Conservation (phyloP, 2,888 invertebrate species). For the Volucella zonaria region DNA sequence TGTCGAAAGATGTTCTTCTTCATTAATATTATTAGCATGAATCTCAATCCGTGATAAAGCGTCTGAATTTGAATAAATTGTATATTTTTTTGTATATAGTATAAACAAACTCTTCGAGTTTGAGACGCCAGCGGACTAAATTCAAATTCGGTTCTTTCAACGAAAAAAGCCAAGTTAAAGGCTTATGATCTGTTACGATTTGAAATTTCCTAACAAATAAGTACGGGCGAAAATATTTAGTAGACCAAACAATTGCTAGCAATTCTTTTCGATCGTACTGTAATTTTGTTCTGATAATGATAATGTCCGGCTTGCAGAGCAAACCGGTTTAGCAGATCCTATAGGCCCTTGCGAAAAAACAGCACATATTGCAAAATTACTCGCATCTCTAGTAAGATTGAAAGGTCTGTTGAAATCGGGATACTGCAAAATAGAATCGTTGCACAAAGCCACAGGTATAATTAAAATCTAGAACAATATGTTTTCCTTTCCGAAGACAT, state of each 20-base stretch:
- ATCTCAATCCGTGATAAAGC: constrained; percentile 17
- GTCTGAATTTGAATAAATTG: constrained; percentile 68
- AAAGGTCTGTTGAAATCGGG: constrained; percentile 29
- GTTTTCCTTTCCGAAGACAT: constrained; percentile 45
- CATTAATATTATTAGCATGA: constrained; percentile 5
- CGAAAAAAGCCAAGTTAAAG: constrained; percentile 29
- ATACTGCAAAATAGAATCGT: constrained; percentile 30
- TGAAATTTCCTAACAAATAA: not conserved
- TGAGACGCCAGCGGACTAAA: constrained; percentile 59
- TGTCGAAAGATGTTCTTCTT: not conserved
- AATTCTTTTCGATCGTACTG: constrained; percentile 12
- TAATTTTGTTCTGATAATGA: constrained; percentile 13
- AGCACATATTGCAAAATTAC: constrained; percentile 38
- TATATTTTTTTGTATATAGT: constrained; percentile 73
- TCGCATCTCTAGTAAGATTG: constrained; percentile 41
- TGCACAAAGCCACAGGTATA: constrained; percentile 44
- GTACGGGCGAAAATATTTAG: constrained; percentile 1
- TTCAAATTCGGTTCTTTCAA: constrained; percentile 15
- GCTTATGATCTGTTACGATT: constrained; percentile 47
- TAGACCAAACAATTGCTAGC: constrained; percentile 8
- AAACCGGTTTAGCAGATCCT: constrained; percentile 42
- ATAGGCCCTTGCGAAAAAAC: constrained; percentile 46
- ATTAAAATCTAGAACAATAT: not conserved
- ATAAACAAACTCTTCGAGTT: constrained; percentile 73
- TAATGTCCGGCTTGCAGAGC: constrained; percentile 52